Base-by-base conservation (phyloP, 2,888 invertebrate species). In the Frankliniella intonsa region DNA sequence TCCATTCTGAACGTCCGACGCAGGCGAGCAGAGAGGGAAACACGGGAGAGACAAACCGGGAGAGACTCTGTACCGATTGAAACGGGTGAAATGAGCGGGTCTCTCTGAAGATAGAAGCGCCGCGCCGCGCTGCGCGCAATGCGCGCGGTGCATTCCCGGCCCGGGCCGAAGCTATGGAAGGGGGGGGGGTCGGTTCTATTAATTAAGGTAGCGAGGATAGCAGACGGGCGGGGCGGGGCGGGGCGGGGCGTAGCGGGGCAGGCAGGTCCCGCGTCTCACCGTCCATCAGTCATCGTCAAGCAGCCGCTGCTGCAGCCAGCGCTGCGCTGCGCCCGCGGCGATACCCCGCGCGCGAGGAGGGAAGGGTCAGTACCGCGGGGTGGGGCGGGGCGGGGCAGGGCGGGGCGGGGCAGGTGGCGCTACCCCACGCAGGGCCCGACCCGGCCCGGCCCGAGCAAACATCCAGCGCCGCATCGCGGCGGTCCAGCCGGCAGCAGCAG, bases 281-380 rank as follows among this genome's bases (percentile, higher is more conserved):
- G 22, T 69, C 69, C 69, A 76, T 76, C 69, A 76, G 69, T 76
- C 69, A 76, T 76, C 69, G 69, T 76, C 69, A 22, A 76, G 12
- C 22, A 3, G 25, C 22, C 25, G 69, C 69, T 22, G 22, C 69
- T 0, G 25, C 9, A 12, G 69, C 10, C n/a, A n/a, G 9, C n/a
- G 69, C 8, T 19, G 10, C 11, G 69, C 22, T 25, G 69, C 69
- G 19, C 65, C 7, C 7, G 65, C 65, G n/a, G 65, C 65, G n/a
- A n/a, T 76, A 76, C 69, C 25, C 69, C 69, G 69, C 69, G 69
- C 69, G 22, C 12, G 5, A 17, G 62, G 69, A 19, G 69, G 69
- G 10, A 1, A 17, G 14, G n/a, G n/a, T n/a, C n/a, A n/a, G n/a
- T n/a, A n/a, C 9, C 69, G 22, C 22, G 69, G 69, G 22, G 69